Percentiles rank a stretch among this genome's conserved stretches.
Evolutionary conservation across 1,140 invertebrate species (phyloP).

Genomic region (Hypsibius dujardini): DNA sequence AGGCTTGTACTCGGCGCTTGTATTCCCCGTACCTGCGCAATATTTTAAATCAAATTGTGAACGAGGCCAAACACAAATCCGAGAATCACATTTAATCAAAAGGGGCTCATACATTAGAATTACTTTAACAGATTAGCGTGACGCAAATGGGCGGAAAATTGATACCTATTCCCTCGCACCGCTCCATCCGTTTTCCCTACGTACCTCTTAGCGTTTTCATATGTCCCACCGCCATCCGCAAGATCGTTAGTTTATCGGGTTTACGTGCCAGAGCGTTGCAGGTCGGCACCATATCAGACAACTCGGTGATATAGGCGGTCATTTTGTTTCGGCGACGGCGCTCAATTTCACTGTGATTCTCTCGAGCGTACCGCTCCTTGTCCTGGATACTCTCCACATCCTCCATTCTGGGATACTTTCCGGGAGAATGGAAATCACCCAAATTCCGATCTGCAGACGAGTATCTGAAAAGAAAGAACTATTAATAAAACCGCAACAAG

Average conservation of each 20-base stretch:
- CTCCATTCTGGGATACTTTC: constrained; percentile 25
- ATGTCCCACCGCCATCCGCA: constrained; percentile 96
- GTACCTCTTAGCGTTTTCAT: constrained; percentile 88
- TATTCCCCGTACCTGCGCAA: constrained; percentile 69
- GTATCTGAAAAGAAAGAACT: no score
- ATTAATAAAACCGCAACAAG: no score
- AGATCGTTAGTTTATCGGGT: constrained; percentile 95
- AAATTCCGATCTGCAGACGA: no score
- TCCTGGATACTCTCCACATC: constrained; percentile 82
- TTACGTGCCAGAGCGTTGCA: constrained; percentile 89
- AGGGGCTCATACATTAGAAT: no score
- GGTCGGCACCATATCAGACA: constrained; percentile 98
- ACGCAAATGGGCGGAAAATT: no score
- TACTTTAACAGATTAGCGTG: no score
- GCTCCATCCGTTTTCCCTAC: no score
- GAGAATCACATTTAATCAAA: no score
- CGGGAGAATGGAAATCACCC: no score
- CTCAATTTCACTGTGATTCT: constrained; percentile 99
- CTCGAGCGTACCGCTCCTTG: constrained; percentile 86
- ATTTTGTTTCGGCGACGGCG: constrained; percentile 94
- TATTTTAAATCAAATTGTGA: no score
- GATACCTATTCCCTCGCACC: no score
- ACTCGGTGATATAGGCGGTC: constrained; percentile 98
- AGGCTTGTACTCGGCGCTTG: constrained; percentile 88
- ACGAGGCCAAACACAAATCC: neutral